These are phyloP conservation scores for Xenopus laevis DNA, from an alignment of 2,113 vertebrate genomes.

Conservation along the genomic window DNA sequence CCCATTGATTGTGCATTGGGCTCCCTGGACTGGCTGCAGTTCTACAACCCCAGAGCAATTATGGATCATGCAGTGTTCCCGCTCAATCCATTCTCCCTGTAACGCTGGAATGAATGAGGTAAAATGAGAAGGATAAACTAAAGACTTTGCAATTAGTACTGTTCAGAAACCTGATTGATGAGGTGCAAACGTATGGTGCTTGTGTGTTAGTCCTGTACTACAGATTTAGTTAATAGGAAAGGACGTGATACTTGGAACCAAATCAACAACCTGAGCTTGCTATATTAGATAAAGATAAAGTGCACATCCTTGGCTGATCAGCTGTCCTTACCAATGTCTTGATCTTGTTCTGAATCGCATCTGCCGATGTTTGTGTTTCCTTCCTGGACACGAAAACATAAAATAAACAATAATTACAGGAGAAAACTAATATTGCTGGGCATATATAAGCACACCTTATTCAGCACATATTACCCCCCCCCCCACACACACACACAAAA, in stretches of 20 bases:
- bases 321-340: slow-evolving; percentile 82
- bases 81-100: slow-evolving; percentile 74
- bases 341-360: slow-evolving; percentile 73
- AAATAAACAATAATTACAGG: background rate
- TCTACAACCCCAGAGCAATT: slow-evolving; percentile 80
- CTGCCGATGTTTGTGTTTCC: slow-evolving; percentile 89
- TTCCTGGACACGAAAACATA: slow-evolving; percentile 67
- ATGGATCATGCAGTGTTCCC: slow-evolving; percentile 79
- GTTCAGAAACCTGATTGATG: no score
- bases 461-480: background rate
- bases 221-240: no score
- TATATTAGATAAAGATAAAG: no score
- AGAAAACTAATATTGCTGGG: background rate
- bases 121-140: slow-evolving; percentile 6
- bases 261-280: no score
- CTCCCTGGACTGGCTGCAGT: slow-evolving; percentile 69
- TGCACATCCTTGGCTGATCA: no score
- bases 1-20: slow-evolving; percentile 79
- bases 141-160: no score
- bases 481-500: background rate
- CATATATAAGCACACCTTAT: background rate
- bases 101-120: slow-evolving; percentile 64
- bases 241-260: no score
- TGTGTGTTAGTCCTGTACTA: no score
- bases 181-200: no score